phyloP scores from a whole-genome alignment of 2,888 invertebrate species.

The Orchesellides sinensis region DNA sequence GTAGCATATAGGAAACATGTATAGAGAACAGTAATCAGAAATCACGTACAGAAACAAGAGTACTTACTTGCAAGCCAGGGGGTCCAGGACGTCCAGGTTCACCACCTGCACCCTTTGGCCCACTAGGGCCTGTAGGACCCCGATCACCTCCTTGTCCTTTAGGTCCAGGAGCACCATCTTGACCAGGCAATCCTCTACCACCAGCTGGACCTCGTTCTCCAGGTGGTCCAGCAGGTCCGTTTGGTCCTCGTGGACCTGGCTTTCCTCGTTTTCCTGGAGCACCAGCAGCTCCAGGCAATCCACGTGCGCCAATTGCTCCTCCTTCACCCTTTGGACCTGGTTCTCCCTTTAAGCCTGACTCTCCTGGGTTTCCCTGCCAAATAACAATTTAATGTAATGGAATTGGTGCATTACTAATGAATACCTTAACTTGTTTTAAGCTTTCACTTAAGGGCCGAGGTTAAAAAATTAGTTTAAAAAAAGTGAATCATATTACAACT shows the following conservation, averaged over 20 bases:
- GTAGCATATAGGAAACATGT: too few relatives aligned
- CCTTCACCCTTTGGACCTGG: slow-evolving; percentile 86
- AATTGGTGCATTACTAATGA: background rate
- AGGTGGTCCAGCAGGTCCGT: slow-evolving; percentile 86
- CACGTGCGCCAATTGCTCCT: slow-evolving; percentile 85
- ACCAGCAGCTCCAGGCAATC: slow-evolving; percentile 85
- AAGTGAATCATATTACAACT: too few relatives aligned
- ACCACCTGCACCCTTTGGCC: slow-evolving; percentile 87
- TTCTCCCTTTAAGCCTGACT: slow-evolving; percentile 86
- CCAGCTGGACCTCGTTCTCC: slow-evolving; percentile 86
- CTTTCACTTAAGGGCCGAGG: too few relatives aligned
- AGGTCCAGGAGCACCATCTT: slow-evolving; percentile 81
- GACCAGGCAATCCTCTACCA: slow-evolving; percentile 86
- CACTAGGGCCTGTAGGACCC: slow-evolving; percentile 84
- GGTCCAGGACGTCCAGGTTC: slow-evolving; percentile 81
- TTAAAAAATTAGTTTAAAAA: background rate
- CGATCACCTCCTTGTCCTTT: slow-evolving; percentile 85
- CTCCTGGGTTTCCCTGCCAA: slow-evolving; percentile 85
- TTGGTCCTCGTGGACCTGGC: slow-evolving; percentile 84
- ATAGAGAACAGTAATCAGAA: too few relatives aligned
- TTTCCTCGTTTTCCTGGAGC: slow-evolving; percentile 89
- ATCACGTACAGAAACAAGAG: background rate
- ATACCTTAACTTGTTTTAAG: too few relatives aligned
- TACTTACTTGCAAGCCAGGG: slow-evolving; percentile 79
- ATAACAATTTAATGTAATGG: background rate